A percentile compares a stretch with the other conserved stretches of the same genome.
Evolutionary conservation across 2,113 vertebrate genomes (phyloP).

Genomic region (Sminthopsis crassicaudata): DNA sequence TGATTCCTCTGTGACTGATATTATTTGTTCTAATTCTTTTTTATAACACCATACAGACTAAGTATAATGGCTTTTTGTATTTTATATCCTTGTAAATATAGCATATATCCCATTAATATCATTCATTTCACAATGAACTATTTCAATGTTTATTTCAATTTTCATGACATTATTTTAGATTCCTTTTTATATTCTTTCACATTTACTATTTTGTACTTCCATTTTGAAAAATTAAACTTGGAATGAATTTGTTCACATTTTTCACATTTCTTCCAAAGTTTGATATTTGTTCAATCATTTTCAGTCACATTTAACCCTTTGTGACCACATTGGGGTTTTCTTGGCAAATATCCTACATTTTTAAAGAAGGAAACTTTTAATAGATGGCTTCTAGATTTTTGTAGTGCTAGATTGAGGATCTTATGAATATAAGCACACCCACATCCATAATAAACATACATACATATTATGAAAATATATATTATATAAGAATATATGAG

Average conservation of each 20-base stretch:
- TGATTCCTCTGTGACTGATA: neutral
- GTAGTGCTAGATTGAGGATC: no score
- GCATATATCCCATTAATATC: neutral
- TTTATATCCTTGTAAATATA: neutral
- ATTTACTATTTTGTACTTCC: neutral
- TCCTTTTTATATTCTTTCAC: neutral
- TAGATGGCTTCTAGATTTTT: no score
- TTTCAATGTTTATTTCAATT: neutral
- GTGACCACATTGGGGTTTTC: neutral
- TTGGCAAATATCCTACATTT: neutral
- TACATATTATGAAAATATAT: neutral
- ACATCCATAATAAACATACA: neutral
- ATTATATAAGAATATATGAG: no score
- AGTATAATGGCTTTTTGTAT: neutral
- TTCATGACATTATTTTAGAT: neutral
- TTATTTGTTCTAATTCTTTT: neutral
- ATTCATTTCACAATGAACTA: neutral
- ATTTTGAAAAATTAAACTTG: neutral
- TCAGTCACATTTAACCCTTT: neutral
- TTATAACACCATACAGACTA: neutral
- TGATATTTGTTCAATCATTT: neutral
- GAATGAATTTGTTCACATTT: neutral
- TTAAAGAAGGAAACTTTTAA: no score
- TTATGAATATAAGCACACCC: no score
- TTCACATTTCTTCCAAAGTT: neutral